Base-by-base conservation (phyloP, 1,140 invertebrate genomes). In the Chelonus insularis region DNA sequence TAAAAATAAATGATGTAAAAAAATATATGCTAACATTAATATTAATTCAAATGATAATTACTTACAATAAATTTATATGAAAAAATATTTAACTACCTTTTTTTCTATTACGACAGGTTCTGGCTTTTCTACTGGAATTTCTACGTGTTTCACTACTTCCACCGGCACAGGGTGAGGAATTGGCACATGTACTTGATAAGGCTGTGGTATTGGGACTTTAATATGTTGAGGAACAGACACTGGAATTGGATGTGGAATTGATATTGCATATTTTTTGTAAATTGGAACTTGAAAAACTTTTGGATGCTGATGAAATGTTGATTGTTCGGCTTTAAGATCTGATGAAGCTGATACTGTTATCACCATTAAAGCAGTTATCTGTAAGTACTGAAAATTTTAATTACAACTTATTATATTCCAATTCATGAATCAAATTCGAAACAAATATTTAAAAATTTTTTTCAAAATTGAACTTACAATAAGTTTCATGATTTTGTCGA, bases 41-140 rank as follows among this genome's bases (percentile, higher is more conserved):
- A n/a, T n/a, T n/a, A n/a, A n/a, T n/a, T n/a, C n/a, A n/a, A n/a
- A 18, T n/a, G 18, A 59, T 59, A 8, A 41, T 29, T 32, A 51
- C 7, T 12, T 47, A 52, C 16, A 54, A 47, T 37, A 43, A 50
- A n/a, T 48, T 21, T 39, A 29, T 18, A 43, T n/a, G 41, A 20
- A 14, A 41, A 11, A 57, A 20, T 16, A 39, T 18, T 29, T 41
- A 43, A 4, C 16, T 72, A 81, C 77, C 74, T 74, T 78, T 54
- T 91, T 91, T 66, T 91, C 89, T 1, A 92, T 87, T 0, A 88
- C 84, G 68, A 90, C 91, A 0, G 89, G 89, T 37, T 91, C 87
- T 23, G 86, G 88, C 69, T 88, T 89, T 69, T 91, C 90, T 14
- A 90, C 86, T 0, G 75, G 74, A 7, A 82, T 83, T 67, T 82